Percentiles rank a stretch among this genome's conserved stretches.
These are phyloP conservation scores for Octopus bimaculoides DNA, from an alignment of 1,140 invertebrate species.

Conservation along the genomic window DNA sequence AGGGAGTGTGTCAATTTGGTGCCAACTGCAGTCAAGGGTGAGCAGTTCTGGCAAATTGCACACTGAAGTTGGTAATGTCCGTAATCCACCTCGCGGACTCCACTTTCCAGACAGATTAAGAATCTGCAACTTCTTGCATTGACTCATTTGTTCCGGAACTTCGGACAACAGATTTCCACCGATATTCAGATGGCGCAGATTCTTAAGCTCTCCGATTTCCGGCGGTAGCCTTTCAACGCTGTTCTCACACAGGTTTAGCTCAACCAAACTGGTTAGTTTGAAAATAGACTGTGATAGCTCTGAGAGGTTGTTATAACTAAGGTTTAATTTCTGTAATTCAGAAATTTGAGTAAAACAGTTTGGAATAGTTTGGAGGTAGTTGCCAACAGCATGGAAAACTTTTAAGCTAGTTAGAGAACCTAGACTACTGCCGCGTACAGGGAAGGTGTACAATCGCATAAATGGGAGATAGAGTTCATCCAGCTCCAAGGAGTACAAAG, in stretches of 20 bases:
- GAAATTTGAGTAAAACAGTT: conserved; percentile 42
- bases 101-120: conserved; percentile 48
- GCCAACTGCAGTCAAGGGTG: conserved; percentile 48
- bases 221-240: conserved; percentile 31
- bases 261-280: conserved; percentile 31
- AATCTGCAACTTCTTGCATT: conserved; percentile 38
- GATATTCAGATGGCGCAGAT: conserved; percentile 38
- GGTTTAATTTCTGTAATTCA: conserved; percentile 36
- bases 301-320: conserved; percentile 45
- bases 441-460: conserved; percentile 45
- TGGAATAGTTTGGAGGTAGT: conserved; percentile 41
- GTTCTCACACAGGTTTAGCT: conserved; percentile 44
- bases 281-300: conserved; percentile 41
- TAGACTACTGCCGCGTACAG: conserved; percentile 43
- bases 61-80: conserved; percentile 37
- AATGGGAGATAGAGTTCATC: conserved; percentile 42
- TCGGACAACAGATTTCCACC: conserved; percentile 39
- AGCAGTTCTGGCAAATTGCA: conserved; percentile 36
- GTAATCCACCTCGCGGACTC: conserved; percentile 40
- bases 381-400: conserved; percentile 43
- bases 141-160: conserved; percentile 35
- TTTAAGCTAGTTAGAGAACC: conserved; percentile 37
- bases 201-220: conserved; percentile 39
- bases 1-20: conserved; percentile 44
- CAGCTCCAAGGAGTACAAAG: conserved; percentile 39